Conservation (phyloP, 2,888 invertebrate genomes). For the Drosophila affinis region DNA sequence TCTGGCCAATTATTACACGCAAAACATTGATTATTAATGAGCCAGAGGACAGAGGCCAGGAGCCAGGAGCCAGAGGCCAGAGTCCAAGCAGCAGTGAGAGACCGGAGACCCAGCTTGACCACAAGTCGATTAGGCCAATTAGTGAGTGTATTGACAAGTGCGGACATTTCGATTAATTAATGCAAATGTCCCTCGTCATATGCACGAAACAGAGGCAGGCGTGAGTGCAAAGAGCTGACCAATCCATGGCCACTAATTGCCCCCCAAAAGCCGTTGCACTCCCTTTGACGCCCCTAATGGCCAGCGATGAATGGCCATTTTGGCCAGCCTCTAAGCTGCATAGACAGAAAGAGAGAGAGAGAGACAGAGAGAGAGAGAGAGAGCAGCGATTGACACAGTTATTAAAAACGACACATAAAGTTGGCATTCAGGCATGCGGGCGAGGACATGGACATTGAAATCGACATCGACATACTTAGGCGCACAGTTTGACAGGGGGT, state of each 20-base stretch:
- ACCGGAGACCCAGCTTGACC: conserved; percentile 25
- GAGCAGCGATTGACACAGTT: conserved; percentile 62
- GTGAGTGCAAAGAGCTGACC: conserved; percentile 17
- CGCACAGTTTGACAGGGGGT: conserved; percentile 58
- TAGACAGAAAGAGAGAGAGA: background rate
- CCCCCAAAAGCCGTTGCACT: background rate
- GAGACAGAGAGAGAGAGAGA: background rate
- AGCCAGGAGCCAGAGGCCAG: background rate
- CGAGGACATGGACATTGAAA: conserved; percentile 51
- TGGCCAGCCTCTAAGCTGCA: conserved; percentile 8
- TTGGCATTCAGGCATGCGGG: conserved; percentile 61
- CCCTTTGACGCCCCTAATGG: conserved; percentile 30
- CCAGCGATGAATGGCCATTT: conserved; percentile 39
- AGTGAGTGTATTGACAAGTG: conserved; percentile 54
- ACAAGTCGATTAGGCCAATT: conserved; percentile 70
- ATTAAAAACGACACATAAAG: conserved; percentile 65
- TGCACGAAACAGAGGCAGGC: conserved; percentile 21
- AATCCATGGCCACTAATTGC: conserved; percentile 56
- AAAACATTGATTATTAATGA: conserved; percentile 60
- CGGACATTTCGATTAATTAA: conserved; percentile 66
- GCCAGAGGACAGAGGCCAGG: background rate
- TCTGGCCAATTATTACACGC: conserved; percentile 38
- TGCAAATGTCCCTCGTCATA: conserved; percentile 37
- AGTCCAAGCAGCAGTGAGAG: background rate
- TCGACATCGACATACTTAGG: conserved; percentile 72